Conservation (phyloP, 2,797 vertebrate species). For the Percopsis omiscomaycus region DNA sequence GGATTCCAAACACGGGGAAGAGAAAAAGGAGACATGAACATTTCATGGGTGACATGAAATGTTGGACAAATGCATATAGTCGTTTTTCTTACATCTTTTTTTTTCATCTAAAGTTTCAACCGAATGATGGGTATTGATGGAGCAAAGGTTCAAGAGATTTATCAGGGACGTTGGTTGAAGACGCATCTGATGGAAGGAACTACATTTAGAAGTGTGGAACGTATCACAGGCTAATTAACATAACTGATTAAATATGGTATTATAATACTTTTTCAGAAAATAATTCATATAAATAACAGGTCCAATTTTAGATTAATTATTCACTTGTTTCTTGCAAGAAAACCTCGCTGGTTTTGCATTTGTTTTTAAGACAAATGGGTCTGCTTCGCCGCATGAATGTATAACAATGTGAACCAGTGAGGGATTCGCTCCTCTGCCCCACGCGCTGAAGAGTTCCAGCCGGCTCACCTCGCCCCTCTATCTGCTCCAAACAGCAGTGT, state of each 20-base stretch:
- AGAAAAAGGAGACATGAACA: conserved; percentile 2
- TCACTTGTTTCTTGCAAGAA: conserved; percentile 38
- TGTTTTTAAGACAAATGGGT: conserved; percentile 63
- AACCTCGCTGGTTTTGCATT: conserved; percentile 47
- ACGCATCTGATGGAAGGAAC: background rate
- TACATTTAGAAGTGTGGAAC: conserved; percentile 7
- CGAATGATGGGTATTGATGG: too few species aligned
- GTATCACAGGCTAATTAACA: conserved; percentile 42
- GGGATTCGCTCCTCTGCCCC: conserved; percentile 42
- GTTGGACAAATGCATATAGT: background rate
- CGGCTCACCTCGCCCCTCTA: conserved; percentile 53
- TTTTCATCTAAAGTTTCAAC: too few species aligned
- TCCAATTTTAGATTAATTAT: too few species aligned
- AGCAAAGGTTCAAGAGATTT: too few species aligned
- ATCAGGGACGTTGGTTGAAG: too few species aligned
- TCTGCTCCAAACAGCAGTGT: conserved; percentile 33
- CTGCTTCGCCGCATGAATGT: conserved; percentile 66
- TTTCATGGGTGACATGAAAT: conserved; percentile 4
- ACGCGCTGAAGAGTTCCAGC: conserved; percentile 36
- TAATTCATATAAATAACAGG: too few species aligned
- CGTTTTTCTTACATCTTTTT: too few species aligned
- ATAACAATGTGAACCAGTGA: conserved; percentile 64
- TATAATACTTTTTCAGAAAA: conserved; percentile 25
- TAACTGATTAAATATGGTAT: conserved; percentile 9
- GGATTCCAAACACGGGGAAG: conserved; percentile 28